A percentile compares a stretch with the other conserved stretches of the same genome.
phyloP scores from a whole-genome alignment of 1,140 invertebrate genomes.

The Delia radicum region DNA sequence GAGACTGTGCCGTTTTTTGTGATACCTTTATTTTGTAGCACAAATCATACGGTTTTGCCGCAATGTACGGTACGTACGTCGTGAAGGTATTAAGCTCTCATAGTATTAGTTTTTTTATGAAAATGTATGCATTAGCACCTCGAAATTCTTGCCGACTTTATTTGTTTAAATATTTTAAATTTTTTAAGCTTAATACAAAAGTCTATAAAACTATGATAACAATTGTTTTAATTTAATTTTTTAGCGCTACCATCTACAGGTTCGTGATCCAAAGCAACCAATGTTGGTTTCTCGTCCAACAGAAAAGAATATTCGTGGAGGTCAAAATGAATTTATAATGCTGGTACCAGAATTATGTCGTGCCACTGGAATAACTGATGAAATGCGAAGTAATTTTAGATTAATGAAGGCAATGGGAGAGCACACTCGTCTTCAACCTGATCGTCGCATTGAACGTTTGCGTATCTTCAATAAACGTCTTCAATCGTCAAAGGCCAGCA shows the following conservation, averaged over 20 bases:
- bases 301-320: conserved; percentile 64
- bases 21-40: too few species aligned
- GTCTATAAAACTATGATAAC: too few species aligned
- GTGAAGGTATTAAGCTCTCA: too few species aligned
- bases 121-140: too few species aligned
- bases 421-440: conserved; percentile 66
- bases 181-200: too few species aligned
- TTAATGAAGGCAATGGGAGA: conserved; percentile 66
- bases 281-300: conserved; percentile 66
- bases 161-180: too few species aligned
- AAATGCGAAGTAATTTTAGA: conserved; percentile 61
- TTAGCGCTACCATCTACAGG: conserved; percentile 64
- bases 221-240: too few species aligned
- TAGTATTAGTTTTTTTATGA: too few species aligned
- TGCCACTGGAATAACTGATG: conserved; percentile 66
- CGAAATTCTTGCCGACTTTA: too few species aligned
- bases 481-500: conserved; percentile 55
- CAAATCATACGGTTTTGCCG: too few species aligned
- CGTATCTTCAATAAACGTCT: conserved; percentile 63
- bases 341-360: conserved; percentile 76
- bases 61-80: too few species aligned
- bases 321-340: conserved; percentile 62
- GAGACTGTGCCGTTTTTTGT: too few species aligned
- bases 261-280: conserved; percentile 63
- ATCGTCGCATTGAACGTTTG: conserved; percentile 63